Base-by-base conservation (phyloP, 2,888 invertebrate genomes). In the Oxytorus armatus region DNA sequence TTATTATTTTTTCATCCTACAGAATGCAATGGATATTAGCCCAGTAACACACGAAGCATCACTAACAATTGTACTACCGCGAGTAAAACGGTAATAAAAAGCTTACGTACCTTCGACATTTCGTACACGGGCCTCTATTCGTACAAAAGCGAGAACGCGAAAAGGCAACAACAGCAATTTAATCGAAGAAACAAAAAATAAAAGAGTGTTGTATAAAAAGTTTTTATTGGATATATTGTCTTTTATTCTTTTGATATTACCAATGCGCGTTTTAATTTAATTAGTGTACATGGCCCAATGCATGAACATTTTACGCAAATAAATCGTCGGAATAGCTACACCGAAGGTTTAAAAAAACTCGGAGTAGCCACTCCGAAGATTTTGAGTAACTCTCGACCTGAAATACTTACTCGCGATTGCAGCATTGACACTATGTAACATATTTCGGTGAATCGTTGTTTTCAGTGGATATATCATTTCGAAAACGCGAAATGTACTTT, bases 151-250 rank as follows among this genome's bases (percentile, higher is more conserved):
- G 66, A 61, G 72, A 66, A 79, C 75, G 73, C 79, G 55, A 44
- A 79, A 70, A 83, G 80, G 76, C 70, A 79, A 76, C 70, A 79
- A 76, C 80, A 78, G 78, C 75, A 63, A 82, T 78, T 83, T 83
- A 79, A 68, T 78, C 83, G 82, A 82, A 74, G 53, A 76, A 73
- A 61, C 74, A 53, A 77, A 69, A 79, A 87, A 86, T 86, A 87
- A 83, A 87, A 85, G 83, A 79, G 82, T 75, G 80, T 86, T 87
- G 83, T 82, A 85, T 83, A 81, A 81, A 85, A 83, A 61, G 33
- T 77, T 80, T 47, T 47, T 36, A 49, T 8, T 61, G 68, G 55
- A 14, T 80, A 57, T 57, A 44, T 55, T 18, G 23, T n/a, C 8
- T 75, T 70, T 65, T 59, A 68, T 47, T 53, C 11, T 51, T 69